Base-by-base conservation (phyloP, 2,888 invertebrate species). In the Brachylomia viminalis region DNA sequence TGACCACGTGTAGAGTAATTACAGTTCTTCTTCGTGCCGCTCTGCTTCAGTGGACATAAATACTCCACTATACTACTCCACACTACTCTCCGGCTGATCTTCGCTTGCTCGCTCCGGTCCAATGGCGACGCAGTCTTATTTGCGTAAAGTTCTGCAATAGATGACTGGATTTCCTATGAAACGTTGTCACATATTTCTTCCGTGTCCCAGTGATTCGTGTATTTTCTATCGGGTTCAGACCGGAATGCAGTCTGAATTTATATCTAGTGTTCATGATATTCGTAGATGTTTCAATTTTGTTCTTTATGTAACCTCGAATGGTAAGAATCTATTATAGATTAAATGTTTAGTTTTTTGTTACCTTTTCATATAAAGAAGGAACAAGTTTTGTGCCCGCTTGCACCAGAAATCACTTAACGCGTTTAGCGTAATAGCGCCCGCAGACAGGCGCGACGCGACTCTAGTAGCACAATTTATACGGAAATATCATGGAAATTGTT, bases 161-260 rank as follows among this genome's bases (percentile, higher is more conserved):
- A 78, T 68, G 30, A 23, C 11, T 56, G 17, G 27, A 33, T 52
- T 59, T 78, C 13, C 42, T 33, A 27, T 38, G 23, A 47, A 59
- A 75, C 45, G 27, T n/a, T 30, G 13, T 67, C 52, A 54, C 17
- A 52, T 66, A 47, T 58, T 27, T 59, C 56, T 59, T 64, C 49
- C 38, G 23, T 33, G 7, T 66, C 23, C 5, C 20, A 65, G 23
- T 62, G 54, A 61, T 67, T 77, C 61, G 27, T 58, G 27, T 45
- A 73, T 64, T 75, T 64, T n/a, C 6, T 62, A n/a, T 47, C 11
- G 2, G 42, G 42, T 70, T 27, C 15, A 49, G 71, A 30, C 17
- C 4, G 13, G 4, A 70, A 17, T 23, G 30, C 11, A 27, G 23
- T 10, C 11, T 38, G 47, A 23, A 38, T 59, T 49, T 59, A 17